Conservation (phyloP, 2,888 invertebrate species). For the Heliconius ismenius region DNA sequence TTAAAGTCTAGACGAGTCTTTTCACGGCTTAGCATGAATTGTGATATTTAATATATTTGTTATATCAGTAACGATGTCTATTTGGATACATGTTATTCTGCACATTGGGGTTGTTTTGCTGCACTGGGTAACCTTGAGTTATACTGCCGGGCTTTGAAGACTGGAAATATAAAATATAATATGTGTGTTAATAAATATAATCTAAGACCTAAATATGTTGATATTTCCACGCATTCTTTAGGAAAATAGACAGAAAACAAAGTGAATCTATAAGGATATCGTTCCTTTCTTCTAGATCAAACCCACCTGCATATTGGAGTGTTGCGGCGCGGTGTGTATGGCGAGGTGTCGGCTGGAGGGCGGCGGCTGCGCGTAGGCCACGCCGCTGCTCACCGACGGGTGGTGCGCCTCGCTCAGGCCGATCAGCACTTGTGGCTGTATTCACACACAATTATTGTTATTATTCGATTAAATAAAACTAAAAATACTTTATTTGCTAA, state of each 20-base stretch:
- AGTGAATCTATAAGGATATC: too few relatives aligned
- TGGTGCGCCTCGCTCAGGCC: conserved; percentile 74
- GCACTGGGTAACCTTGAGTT: conserved; percentile 91
- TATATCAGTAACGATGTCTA: conserved; percentile 69
- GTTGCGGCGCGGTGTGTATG: conserved; percentile 65
- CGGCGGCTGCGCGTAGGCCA: conserved; percentile 66
- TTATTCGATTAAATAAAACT: neutral
- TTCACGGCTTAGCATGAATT: neutral
- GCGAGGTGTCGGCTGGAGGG: conserved; percentile 65
- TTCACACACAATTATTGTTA: neutral
- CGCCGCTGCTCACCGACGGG: conserved; percentile 69
- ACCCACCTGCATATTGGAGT: conserved; percentile 68
- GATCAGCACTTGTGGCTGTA: conserved; percentile 51
- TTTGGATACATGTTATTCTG: conserved; percentile 75
- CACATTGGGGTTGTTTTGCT: conserved; percentile 82
- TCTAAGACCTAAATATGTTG: neutral
- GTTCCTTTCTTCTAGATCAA: neutral
- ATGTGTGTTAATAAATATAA: neutral
- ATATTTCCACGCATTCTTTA: too few relatives aligned
- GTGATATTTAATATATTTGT: conserved; percentile 12
- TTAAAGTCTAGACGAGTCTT: neutral
- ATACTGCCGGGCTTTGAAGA: conserved; percentile 90
- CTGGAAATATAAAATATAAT: conserved; percentile 60
- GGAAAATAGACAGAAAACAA: too few relatives aligned
- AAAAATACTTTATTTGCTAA: too few relatives aligned